Evolutionary conservation across 2,888 invertebrate genomes (phyloP).

Genomic region (Biston betularia): DNA sequence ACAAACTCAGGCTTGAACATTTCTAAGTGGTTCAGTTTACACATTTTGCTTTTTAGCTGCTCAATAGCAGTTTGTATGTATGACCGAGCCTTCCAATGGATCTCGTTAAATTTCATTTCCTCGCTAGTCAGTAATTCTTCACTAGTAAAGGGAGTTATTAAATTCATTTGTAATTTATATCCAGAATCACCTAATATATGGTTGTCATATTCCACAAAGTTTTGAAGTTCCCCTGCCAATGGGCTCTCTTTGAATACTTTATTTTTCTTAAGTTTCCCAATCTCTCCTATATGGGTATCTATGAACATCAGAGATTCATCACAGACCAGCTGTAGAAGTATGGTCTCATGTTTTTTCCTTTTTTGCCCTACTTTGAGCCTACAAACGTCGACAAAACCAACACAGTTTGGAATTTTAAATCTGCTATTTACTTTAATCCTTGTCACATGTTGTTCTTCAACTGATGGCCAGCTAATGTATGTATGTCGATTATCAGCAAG

Average conservation of each 20-base stretch:
- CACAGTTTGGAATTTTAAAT: conserved; percentile 78
- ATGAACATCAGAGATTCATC: conserved; percentile 75
- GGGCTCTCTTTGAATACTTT: conserved; percentile 73
- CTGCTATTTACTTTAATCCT: conserved; percentile 75
- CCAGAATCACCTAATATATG: conserved; percentile 76
- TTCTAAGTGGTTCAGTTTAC: conserved; percentile 71
- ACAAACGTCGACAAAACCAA: conserved; percentile 77
- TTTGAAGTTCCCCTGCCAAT: conserved; percentile 67
- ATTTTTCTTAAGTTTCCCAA: conserved; percentile 69
- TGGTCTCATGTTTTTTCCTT: conserved; percentile 58
- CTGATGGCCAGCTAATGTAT: conserved; percentile 76
- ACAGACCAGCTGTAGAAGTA: conserved; percentile 79
- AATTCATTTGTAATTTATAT: conserved; percentile 71
- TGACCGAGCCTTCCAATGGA: conserved; percentile 71
- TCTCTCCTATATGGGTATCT: conserved; percentile 70
- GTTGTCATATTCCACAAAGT: conserved; percentile 75
- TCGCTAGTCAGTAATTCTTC: conserved; percentile 76
- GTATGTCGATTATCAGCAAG: conserved; percentile 67
- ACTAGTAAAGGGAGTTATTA: conserved; percentile 76
- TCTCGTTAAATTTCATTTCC: conserved; percentile 80
- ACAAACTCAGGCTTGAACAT: conserved; percentile 66
- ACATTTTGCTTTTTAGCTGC: conserved; percentile 71
- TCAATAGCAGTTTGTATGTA: conserved; percentile 78
- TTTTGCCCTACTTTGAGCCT: conserved; percentile 71
- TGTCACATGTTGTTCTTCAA: conserved; percentile 76